A percentile compares a stretch with the other conserved stretches of the same genome.
phyloP scores from a whole-genome alignment of 1,140 invertebrate genomes.

The Choristoneura fumiferana region DNA sequence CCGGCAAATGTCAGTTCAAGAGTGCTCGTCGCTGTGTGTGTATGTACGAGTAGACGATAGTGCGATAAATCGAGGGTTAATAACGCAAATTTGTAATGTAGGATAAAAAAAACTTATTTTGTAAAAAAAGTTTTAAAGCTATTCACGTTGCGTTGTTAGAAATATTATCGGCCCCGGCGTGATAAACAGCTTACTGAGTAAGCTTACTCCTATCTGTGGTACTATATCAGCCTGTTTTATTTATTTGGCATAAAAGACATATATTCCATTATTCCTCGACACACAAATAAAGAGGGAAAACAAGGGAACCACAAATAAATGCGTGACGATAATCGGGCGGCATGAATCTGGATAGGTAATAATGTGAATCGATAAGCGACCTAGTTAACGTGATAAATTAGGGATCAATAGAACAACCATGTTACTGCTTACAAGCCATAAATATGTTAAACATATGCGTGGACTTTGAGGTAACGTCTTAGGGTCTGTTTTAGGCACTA shows the following conservation, averaged over 20 bases:
- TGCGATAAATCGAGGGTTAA: neutral
- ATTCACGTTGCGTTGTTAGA: neutral
- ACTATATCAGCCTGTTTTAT: neutral
- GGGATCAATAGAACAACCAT: conserved; percentile 11
- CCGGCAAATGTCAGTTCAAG: neutral
- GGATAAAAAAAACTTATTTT: too few relatives aligned
- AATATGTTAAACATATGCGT: too few relatives aligned
- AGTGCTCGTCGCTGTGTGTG: neutral
- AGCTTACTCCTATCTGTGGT: too few relatives aligned
- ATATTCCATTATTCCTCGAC: neutral
- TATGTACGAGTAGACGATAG: neutral
- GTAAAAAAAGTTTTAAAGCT: neutral
- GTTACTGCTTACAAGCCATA: too few relatives aligned
- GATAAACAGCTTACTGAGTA: too few relatives aligned
- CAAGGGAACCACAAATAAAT: neutral
- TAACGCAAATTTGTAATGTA: too few relatives aligned
- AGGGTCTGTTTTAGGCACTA: too few relatives aligned
- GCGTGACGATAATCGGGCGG: neutral
- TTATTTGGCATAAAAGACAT: neutral
- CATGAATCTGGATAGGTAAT: conserved; percentile 16
- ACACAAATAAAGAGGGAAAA: neutral
- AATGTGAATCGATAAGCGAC: conserved; percentile 21
- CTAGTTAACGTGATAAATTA: conserved; percentile 43
- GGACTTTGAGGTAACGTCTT: too few relatives aligned
- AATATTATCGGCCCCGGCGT: too few relatives aligned